Evolutionary conservation across 1,140 invertebrate genomes (phyloP).

Genomic region (Lepidostoma basale): DNA sequence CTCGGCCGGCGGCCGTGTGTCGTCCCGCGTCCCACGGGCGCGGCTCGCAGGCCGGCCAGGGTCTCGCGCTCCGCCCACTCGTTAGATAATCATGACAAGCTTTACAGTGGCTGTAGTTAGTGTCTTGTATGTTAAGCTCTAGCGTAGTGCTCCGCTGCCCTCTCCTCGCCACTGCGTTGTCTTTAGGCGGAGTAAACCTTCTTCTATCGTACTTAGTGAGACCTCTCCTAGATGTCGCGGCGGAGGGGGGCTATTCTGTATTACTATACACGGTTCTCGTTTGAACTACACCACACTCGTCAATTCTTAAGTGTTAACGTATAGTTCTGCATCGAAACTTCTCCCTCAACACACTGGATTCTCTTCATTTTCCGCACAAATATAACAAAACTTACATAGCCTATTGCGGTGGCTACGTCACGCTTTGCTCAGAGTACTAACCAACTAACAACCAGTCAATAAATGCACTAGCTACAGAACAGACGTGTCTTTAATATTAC

Average conservation of each 20-base stretch:
- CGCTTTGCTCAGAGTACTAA: too few relatives aligned
- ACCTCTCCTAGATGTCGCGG: neutral
- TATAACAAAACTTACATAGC: too few relatives aligned
- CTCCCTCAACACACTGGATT: too few relatives aligned
- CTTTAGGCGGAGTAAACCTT: constrained; percentile 42
- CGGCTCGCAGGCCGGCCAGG: neutral
- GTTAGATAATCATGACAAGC: constrained; percentile 47
- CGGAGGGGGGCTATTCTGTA: constrained; percentile 1
- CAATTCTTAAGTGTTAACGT: constrained; percentile 4
- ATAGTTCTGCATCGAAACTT: too few relatives aligned
- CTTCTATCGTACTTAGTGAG: neutral
- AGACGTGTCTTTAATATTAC: too few relatives aligned
- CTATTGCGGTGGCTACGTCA: too few relatives aligned
- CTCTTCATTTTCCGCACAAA: too few relatives aligned
- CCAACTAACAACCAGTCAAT: too few relatives aligned
- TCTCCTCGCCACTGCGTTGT: constrained; percentile 28
- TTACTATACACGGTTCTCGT: neutral
- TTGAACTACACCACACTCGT: neutral
- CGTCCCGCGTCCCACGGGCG: neutral
- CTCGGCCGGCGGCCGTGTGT: neutral
- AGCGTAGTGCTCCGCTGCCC: constrained; percentile 38
- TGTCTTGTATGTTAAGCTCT: constrained; percentile 47
- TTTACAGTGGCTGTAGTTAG: constrained; percentile 46
- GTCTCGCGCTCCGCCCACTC: constrained; percentile 22
- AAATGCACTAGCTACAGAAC: too few relatives aligned